Conservation (phyloP, 2,888 invertebrate genomes). For the Platycheirus rosarum region DNA sequence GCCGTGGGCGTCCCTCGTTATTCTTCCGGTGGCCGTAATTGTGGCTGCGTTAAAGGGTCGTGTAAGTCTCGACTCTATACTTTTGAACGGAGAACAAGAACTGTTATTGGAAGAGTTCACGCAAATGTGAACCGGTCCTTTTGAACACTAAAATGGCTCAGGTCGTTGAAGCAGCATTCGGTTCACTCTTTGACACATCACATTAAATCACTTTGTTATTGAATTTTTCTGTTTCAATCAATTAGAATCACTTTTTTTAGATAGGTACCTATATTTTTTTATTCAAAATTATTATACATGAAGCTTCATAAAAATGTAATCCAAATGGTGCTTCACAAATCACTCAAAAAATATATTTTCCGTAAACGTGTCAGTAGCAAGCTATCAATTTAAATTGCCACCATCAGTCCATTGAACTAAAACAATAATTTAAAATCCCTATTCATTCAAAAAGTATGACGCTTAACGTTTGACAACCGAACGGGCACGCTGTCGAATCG, state of each 20-base stretch:
- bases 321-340: constrained; percentile 27
- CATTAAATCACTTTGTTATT: constrained; percentile 26
- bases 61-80: constrained; percentile 40
- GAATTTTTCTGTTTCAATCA: too few species aligned
- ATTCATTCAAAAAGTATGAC: constrained; percentile 51
- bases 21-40: constrained; percentile 74
- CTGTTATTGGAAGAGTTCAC: constrained; percentile 38
- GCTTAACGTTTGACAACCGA: constrained; percentile 75
- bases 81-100: constrained; percentile 20
- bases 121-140: constrained; percentile 33
- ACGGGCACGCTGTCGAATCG: constrained; percentile 76
- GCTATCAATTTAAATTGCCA: constrained; percentile 58
- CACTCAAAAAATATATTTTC: constrained; percentile 26
- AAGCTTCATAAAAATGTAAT: too few species aligned
- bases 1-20: constrained; percentile 71
- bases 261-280: too few species aligned
- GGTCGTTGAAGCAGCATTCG: constrained; percentile 33
- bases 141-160: constrained; percentile 31
- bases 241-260: too few species aligned
- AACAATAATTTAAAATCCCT: constrained; percentile 63
- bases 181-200: constrained; percentile 24
- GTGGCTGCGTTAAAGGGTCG: constrained; percentile 69
- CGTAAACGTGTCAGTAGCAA: constrained; percentile 44
- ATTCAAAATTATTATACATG: too few species aligned
- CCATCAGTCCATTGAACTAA: constrained; percentile 62